These are phyloP conservation scores for Motacilla tschutschensis DNA, from an alignment of 2,113 vertebrate species.

Conservation along the genomic window DNA sequence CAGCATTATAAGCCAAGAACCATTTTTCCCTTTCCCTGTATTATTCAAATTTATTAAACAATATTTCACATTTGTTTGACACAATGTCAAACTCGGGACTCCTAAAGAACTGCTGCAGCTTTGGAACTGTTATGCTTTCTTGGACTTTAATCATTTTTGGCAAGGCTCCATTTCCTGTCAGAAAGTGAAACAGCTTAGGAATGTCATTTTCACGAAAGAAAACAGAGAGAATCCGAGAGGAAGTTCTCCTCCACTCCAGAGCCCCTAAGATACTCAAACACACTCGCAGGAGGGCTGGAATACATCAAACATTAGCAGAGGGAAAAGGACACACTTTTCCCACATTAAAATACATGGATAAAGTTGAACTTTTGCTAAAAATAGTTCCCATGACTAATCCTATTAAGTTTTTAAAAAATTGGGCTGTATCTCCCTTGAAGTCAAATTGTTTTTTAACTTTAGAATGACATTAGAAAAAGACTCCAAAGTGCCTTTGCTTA, in stretches of 20 bases:
- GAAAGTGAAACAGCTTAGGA: constrained; percentile 99
- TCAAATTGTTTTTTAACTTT: constrained; percentile 73
- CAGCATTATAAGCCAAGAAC: constrained; percentile 75
- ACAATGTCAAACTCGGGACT: constrained; percentile 86
- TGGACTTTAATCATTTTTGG: constrained; percentile 97
- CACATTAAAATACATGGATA: constrained; percentile 97
- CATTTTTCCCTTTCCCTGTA: constrained; percentile 76
- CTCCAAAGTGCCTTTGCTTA: constrained; percentile 56
- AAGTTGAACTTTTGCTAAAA: constrained; percentile 96
- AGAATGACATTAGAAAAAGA: constrained; percentile 62
- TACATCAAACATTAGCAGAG: constrained; percentile 95
- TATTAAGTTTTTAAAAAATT: constrained; percentile 80
- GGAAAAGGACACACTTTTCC: constrained; percentile 98
- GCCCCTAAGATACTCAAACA: constrained; percentile 88
- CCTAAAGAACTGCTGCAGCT: constrained; percentile 82
- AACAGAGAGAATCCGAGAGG: constrained; percentile 98
- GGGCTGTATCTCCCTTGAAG: constrained; percentile 75
- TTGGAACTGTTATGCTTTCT: constrained; percentile 89
- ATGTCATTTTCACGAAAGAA: constrained; percentile 99
- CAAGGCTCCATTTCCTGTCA: constrained; percentile 94
- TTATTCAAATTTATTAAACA: constrained; percentile 92
- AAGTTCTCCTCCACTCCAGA: constrained; percentile 95
- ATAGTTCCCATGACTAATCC: constrained; percentile 92
- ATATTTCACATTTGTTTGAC: constrained; percentile 93
- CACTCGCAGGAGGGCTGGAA: constrained; percentile 89